These are phyloP conservation scores for Hemichromis elongatus DNA, from an alignment of 2,113 vertebrate species.

Conservation along the genomic window DNA sequence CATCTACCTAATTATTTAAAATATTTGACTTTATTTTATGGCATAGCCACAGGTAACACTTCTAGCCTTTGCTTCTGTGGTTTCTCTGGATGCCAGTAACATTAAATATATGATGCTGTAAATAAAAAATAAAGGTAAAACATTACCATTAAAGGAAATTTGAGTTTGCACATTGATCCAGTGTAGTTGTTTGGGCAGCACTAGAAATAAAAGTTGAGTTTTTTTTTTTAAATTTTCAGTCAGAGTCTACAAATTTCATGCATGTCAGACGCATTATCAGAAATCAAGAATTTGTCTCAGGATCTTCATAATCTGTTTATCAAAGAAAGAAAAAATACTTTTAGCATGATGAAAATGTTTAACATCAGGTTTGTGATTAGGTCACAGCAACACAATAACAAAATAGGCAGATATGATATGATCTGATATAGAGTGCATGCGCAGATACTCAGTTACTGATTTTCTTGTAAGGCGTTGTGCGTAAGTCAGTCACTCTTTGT, in stretches of 20 bases:
- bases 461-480: neutral
- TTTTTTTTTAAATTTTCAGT: neutral
- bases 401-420: fast-evolving
- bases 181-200: neutral
- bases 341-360: neutral
- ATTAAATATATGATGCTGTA: neutral
- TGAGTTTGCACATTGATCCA: neutral
- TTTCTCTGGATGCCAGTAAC: neutral
- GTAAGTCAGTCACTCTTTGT: neutral
- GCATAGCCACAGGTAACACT: neutral
- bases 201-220: neutral
- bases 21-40: neutral
- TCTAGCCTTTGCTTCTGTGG: neutral
- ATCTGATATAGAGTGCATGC: neutral
- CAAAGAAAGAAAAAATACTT: neutral
- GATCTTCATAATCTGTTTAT: neutral
- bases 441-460: neutral
- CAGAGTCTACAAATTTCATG: neutral
- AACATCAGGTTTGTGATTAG: fast-evolving
- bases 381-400: neutral
- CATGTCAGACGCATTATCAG: neutral
- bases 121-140: neutral
- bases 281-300: neutral
- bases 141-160: neutral
- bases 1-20: neutral